Base-by-base conservation (phyloP, 1,140 invertebrate species). In the Nymphalis io region DNA sequence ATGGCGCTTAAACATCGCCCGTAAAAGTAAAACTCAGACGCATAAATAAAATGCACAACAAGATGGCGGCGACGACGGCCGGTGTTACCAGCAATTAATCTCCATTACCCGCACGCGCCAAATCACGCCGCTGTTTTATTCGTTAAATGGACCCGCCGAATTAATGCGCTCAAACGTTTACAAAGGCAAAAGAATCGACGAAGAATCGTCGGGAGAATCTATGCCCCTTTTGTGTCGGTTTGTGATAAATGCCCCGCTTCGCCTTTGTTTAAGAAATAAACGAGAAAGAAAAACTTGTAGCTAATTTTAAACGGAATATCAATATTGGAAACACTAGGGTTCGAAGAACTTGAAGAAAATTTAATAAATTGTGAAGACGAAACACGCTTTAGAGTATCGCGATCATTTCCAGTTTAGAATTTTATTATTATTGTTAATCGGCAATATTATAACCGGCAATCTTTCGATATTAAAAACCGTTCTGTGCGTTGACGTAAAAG, bases 81-180 rank as follows among this genome's bases (percentile, higher is more conserved):
- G 78, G 86, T 85, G 84, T 83, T 87, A 78, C 87, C 82, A 83
- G 82, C 81, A 80, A 88, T 89, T 87, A 89, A 88, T 90, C 86
- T 90, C 87, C 87, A 90, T 89, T 89, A 87, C 79, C 85, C 79
- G 79, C 87, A 85, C 82, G 80, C 86, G 85, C 81, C 86, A 84
- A 85, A 87, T 87, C 82, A 78, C 76, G 77, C 82, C 83, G 85
- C 85, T 88, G 84, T 90, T 90, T 90, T 89, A 89, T 90, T 89
- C 81, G 89, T 88, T 89, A 88, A 90, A 87, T 84, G 84, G 84
- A 83, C 83, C 76, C 78, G 67, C 73, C 81, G 81, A 88, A 90
- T 90, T 88, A 90, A 87, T 88, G 83, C 81, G 81, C 78, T 78
- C 77, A 79, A 83, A 83, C 81, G 82, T 82, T 84, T 85, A 88